phyloP scores from a whole-genome alignment of 35 echinoderm and acorn worm genomes.

The Apostichopus japonicus region DNA sequence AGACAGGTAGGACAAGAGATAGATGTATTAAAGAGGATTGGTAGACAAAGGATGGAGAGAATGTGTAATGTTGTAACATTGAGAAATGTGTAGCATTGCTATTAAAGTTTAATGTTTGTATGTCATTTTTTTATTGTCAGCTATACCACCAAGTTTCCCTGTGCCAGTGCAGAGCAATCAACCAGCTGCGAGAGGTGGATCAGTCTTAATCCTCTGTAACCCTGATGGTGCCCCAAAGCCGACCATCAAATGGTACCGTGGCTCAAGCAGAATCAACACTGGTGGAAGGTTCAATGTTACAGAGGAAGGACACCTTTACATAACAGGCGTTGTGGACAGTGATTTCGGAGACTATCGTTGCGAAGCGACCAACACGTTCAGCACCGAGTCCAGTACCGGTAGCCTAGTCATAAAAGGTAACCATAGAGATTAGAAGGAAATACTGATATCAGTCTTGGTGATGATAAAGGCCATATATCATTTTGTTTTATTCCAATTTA shows the following conservation, averaged over 20 bases:
- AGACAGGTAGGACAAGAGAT: too few species aligned
- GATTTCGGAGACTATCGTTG: constrained; percentile 85
- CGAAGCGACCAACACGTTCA: constrained; percentile 58
- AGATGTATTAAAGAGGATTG: too few species aligned
- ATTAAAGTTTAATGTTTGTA: too few species aligned
- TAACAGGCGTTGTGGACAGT: constrained; percentile 53
- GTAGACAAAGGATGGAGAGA: too few species aligned
- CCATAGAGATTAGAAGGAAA: neutral
- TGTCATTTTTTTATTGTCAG: constrained; percentile 25
- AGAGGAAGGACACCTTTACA: constrained; percentile 70
- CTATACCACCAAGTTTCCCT: constrained; percentile 73
- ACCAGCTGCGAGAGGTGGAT: constrained; percentile 75
- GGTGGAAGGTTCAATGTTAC: constrained; percentile 57
- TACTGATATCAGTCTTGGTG: too few species aligned
- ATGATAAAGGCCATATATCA: too few species aligned
- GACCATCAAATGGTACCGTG: constrained; percentile 68
- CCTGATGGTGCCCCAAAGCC: constrained; percentile 82
- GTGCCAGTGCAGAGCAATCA: constrained; percentile 50
- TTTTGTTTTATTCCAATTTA: too few species aligned
- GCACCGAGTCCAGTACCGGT: constrained; percentile 49
- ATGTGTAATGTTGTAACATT: too few species aligned
- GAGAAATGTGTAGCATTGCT: too few species aligned
- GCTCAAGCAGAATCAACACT: constrained; percentile 32
- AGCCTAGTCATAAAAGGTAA: constrained; percentile 75
- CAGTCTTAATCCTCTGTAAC: constrained; percentile 72